A percentile compares a stretch with the other conserved stretches of the same genome.
phyloP scores from a whole-genome alignment of 2,797 vertebrate species.

The Lagocephalus sceleratus region DNA sequence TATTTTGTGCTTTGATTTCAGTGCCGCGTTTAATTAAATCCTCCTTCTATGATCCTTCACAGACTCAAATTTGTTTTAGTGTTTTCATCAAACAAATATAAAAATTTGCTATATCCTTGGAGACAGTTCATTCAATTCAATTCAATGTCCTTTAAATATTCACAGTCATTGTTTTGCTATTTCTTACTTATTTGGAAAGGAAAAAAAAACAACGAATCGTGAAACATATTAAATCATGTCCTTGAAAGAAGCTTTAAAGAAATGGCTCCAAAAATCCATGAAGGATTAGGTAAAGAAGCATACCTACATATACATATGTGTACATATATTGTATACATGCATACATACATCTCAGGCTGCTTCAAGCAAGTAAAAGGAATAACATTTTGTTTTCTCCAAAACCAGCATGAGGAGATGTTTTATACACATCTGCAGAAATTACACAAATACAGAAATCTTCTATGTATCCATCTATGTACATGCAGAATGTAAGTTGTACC shows the following conservation, averaged over 20 bases:
- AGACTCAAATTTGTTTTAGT: conserved; percentile 45
- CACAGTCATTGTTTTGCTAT: conserved; percentile 62
- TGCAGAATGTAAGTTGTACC: too few relatives aligned
- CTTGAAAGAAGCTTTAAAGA: too few relatives aligned
- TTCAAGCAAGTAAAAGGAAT: too few relatives aligned
- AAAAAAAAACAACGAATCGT: conserved; percentile 15
- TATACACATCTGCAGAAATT: too few relatives aligned
- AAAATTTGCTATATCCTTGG: conserved; percentile 59
- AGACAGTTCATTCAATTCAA: conserved; percentile 68
- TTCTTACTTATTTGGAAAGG: conserved; percentile 55
- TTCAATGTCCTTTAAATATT: conserved; percentile 73
- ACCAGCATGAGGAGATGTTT: too few relatives aligned
- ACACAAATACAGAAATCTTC: too few relatives aligned
- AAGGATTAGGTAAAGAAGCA: too few relatives aligned
- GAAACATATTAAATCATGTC: too few relatives aligned
- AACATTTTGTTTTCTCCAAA: conserved; percentile 7
- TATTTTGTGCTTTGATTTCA: conserved; percentile 51
- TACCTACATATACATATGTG: too few relatives aligned
- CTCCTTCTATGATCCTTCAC: conserved; percentile 53
- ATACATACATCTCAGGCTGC: neutral
- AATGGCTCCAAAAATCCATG: too few relatives aligned
- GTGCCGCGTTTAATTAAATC: conserved; percentile 42
- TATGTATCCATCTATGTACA: too few relatives aligned
- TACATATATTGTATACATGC: too few relatives aligned
- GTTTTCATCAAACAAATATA: conserved; percentile 63